phyloP scores from a whole-genome alignment of 1,140 invertebrate genomes.

The Cydia pomonella region DNA sequence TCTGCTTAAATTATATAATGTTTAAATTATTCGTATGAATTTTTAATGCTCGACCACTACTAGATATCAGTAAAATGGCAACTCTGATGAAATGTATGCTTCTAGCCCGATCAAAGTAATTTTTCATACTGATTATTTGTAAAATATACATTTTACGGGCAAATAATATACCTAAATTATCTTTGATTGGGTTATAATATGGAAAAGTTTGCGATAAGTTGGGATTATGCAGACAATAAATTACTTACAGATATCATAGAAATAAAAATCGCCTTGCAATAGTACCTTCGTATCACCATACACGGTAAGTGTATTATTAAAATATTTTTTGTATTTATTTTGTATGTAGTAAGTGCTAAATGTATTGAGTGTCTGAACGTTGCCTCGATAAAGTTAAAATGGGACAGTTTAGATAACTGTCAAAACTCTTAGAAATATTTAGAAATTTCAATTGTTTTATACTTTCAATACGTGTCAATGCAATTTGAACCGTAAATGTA shows the following conservation, averaged over 20 bases:
- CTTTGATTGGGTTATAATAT: background rate
- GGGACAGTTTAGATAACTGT: background rate
- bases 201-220: background rate
- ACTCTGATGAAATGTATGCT: background rate
- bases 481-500: background rate
- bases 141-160: background rate
- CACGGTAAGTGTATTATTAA: slow-evolving; percentile 28
- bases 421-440: background rate
- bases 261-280: slow-evolving; percentile 50
- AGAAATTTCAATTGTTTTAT: background rate
- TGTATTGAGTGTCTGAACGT: slow-evolving; percentile 42
- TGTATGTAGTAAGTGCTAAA: slow-evolving; percentile 54
- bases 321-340: slow-evolving; percentile 56
- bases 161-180: background rate
- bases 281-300: slow-evolving; percentile 47
- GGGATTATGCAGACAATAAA: slow-evolving; percentile 15
- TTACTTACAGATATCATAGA: slow-evolving; percentile 41
- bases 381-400: background rate
- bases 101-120: background rate
- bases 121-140: no score
- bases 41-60: slow-evolving; percentile 21
- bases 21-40: slow-evolving; percentile 44
- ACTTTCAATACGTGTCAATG: background rate
- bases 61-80: background rate
- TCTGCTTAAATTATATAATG: slow-evolving; percentile 27